Base-by-base conservation (phyloP, 1,140 invertebrate genomes). In the Microvelia longipes region DNA sequence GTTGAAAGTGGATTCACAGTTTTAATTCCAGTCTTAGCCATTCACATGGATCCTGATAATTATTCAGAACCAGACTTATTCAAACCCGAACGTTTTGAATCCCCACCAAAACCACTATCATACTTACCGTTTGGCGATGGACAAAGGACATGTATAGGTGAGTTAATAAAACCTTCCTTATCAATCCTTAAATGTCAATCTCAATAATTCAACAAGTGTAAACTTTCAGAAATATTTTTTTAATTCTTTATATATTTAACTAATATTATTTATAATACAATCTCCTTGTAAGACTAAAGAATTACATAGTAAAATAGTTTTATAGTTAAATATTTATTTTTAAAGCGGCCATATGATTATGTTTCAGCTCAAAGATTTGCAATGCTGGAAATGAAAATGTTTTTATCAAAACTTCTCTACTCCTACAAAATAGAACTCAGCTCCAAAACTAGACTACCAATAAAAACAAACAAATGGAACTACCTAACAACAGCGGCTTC, bases 291-390 rank as follows among this genome's bases (percentile, higher is more conserved):
- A n/a, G n/a, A n/a, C n/a, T n/a, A n/a, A n/a, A n/a, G n/a, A n/a
- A n/a, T n/a, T n/a, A n/a, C n/a, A n/a, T n/a, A n/a, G n/a, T n/a
- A n/a, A n/a, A n/a, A n/a, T n/a, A n/a, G n/a, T n/a, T n/a, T n/a
- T n/a, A n/a, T n/a, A n/a, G n/a, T n/a, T n/a, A n/a, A n/a, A n/a
- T n/a, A n/a, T n/a, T n/a, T n/a, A n/a, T n/a, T n/a, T n/a, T n/a
- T n/a, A 50, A 50, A 50, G 35, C 19, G 19, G 19, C 19, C 5
- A 50, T 50, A 50, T 50, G 35, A 50, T 50, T 5, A 50, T 50
- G 35, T 66, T 66, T 2, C 25, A 66, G 65, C 65, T 15, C 24
- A 28, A 27, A 66, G 65, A 27, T 66, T 66, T 66, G 65, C 65
- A 2, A 66, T 66, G 65, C 65, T 28, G 27, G 5, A 66, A 15